A percentile compares a stretch with the other conserved stretches of the same genome.
Conservation (phyloP, 2,797 vertebrate genomes). For the Aulostomus chinensis region DNA sequence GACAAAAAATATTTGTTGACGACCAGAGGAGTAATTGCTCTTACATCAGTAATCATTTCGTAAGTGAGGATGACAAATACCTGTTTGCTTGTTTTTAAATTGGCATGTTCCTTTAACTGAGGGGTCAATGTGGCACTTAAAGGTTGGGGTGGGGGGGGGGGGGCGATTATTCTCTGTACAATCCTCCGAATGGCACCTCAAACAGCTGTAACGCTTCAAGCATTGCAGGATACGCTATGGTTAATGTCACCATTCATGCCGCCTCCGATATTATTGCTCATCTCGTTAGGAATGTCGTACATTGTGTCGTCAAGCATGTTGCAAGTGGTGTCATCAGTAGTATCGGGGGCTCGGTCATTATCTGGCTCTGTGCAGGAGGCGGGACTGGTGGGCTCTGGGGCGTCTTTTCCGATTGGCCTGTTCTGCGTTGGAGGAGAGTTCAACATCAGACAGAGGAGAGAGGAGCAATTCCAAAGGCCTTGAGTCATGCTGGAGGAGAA, state of each 20-base stretch:
- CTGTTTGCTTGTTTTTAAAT: too few species aligned
- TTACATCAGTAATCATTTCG: too few species aligned
- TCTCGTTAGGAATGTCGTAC: conserved; percentile 50
- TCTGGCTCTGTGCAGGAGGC: conserved; percentile 48
- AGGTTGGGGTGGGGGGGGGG: conserved; percentile 20
- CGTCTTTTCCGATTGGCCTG: conserved; percentile 57
- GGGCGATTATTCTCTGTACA: too few species aligned
- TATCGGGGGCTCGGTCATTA: conserved; percentile 21
- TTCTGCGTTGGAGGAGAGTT: conserved; percentile 33
- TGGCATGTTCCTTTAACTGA: too few species aligned
- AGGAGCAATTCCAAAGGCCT: conserved; percentile 83
- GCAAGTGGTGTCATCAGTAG: conserved; percentile 47
- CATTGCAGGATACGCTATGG: conserved; percentile 68
- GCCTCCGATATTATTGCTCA: conserved; percentile 13
- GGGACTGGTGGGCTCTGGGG: conserved; percentile 43
- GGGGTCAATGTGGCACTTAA: conserved; percentile 65
- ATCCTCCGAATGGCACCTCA: conserved; percentile 41
- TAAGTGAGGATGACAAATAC: too few species aligned
- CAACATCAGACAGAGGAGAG: conserved; percentile 79
- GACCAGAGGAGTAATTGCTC: too few species aligned
- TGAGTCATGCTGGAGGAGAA: conserved; percentile 89
- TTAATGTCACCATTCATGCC: conserved; percentile 71
- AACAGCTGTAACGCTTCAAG: conserved; percentile 44
- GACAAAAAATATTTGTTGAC: too few species aligned
- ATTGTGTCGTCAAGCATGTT: conserved; percentile 48